A percentile compares a stretch with the other conserved stretches of the same genome.
These are phyloP conservation scores for Cotesia chilonis DNA, from an alignment of 1,140 invertebrate species.

Conservation along the genomic window DNA sequence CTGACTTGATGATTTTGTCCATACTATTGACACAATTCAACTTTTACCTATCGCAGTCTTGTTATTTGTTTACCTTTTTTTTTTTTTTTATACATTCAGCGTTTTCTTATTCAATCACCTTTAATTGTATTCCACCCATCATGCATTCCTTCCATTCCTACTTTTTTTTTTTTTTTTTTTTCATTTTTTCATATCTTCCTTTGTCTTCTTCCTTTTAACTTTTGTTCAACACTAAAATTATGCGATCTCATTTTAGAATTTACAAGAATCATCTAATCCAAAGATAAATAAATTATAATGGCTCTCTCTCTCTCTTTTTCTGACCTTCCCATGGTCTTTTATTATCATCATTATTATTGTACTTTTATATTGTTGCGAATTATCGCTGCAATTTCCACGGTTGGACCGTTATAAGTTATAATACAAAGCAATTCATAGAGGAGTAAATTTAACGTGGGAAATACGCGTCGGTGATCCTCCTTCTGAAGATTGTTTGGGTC, in stretches of 20 bases:
- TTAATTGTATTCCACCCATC: conserved; percentile 23
- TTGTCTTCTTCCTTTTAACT: too few species aligned
- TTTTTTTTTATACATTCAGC: background rate
- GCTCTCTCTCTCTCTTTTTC: conserved; percentile 1
- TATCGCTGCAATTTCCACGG: conserved; percentile 31
- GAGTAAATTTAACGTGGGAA: conserved; percentile 40
- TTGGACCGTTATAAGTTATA: conserved; percentile 30
- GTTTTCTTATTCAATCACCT: conserved; percentile 16
- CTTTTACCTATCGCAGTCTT: background rate
- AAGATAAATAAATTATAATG: background rate
- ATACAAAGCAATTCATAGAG: conserved; percentile 18
- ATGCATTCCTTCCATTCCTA: conserved; percentile 25
- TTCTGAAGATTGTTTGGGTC: conserved; percentile 34
- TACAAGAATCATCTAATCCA: background rate
- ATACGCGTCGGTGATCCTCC: conserved; percentile 19
- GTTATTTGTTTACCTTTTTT: background rate
- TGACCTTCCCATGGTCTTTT: conserved; percentile 5
- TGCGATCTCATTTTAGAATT: conserved; percentile 5
- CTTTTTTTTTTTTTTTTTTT: too few species aligned
- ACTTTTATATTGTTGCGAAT: conserved; percentile 19
- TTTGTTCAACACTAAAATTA: too few species aligned
- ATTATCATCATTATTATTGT: background rate
- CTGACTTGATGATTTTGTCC: conserved; percentile 24
- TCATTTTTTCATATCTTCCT: too few species aligned
- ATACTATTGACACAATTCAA: conserved; percentile 26